Evolutionary conservation across 2,113 vertebrate genomes (phyloP), one percentile per base, ranked within the genome.

Genomic region (Micronycteris hirsuta): DNA sequence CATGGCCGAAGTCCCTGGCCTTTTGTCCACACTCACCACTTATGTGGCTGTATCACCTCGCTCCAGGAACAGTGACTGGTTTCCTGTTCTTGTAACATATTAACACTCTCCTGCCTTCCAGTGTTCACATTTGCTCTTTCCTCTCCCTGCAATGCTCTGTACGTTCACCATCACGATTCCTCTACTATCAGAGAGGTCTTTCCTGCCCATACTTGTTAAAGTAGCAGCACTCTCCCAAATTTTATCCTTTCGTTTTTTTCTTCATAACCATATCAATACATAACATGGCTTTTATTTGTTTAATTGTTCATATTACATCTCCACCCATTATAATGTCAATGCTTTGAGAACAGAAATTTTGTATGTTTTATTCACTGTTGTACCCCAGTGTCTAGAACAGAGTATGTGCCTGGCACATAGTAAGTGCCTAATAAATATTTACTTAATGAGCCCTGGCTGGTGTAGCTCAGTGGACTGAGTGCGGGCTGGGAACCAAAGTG

Each of bases 1-100:
- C 43, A 31, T 1, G 3, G 20, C 15, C n/a, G 7, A 1, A 1
- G 45, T 5, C n/a, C 22, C 31, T 16, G 24, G n/a, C 43, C 24
- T n/a, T 31, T 9, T 52, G 54, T 61, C 54, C 49, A 58, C 6
- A 19, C 8, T 14, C 56, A n/a, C n/a, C 49, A 5, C 26, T 61
- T 12, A 19, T 17, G 17, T 33, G 16, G 73, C 15, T 33, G 33
- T 0, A 33, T 61, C 33, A 38, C 8, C 47, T n/a, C 13, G 43
- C 43, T 13, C 68, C 14, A 24, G n/a, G 54, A 36, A 33, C 80
- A 41, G 12, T 14, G 28, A 13, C 43, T 74, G 26, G 26, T 63
- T 38, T 74, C 68, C 26, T 52, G 9, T 31, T 47, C 47, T 38
- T 41, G 26, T 26, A 73, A 33, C 26, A 1, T 16, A 22, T 10